phyloP scores from a whole-genome alignment of 92 coral and sea anemone species.

The Paragorgia papillata region DNA sequence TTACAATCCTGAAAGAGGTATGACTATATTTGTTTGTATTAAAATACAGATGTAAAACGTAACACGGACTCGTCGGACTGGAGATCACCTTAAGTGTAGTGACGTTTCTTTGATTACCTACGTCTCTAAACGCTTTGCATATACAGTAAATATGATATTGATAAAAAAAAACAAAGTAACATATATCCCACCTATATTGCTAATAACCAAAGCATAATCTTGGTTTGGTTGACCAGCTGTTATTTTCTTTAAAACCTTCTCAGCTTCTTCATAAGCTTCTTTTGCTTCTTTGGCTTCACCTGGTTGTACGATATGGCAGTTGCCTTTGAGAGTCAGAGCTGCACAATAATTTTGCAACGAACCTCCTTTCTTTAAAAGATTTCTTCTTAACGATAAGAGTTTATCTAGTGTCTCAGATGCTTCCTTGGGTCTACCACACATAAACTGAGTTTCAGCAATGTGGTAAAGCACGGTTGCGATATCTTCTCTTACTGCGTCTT shows the following conservation, averaged over 20 bases:
- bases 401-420: slow-evolving; percentile 23
- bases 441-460: slow-evolving; percentile 12
- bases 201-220: slow-evolving; percentile 21
- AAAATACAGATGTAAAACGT: no score
- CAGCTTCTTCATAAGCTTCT: slow-evolving; percentile 34
- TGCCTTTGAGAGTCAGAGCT: slow-evolving; percentile 2
- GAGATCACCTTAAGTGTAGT: no score
- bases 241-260: neutral
- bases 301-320: neutral
- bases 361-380: slow-evolving; percentile 19
- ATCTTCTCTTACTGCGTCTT: slow-evolving; percentile 30
- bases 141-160: neutral
- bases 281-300: slow-evolving; percentile 21
- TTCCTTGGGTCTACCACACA: neutral
- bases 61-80: no score
- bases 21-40: no score
- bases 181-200: slow-evolving; percentile 2
- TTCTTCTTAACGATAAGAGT: slow-evolving; percentile 5
- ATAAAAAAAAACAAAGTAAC: neutral
- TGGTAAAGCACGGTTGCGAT: slow-evolving; percentile 35
- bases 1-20: no score
- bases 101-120: no score
- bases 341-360: slow-evolving; percentile 34
- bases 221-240: slow-evolving; percentile 25
- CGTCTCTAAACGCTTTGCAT: no score